Conservation (phyloP, 2,113 vertebrate species). For the Corythornis cristatus region DNA sequence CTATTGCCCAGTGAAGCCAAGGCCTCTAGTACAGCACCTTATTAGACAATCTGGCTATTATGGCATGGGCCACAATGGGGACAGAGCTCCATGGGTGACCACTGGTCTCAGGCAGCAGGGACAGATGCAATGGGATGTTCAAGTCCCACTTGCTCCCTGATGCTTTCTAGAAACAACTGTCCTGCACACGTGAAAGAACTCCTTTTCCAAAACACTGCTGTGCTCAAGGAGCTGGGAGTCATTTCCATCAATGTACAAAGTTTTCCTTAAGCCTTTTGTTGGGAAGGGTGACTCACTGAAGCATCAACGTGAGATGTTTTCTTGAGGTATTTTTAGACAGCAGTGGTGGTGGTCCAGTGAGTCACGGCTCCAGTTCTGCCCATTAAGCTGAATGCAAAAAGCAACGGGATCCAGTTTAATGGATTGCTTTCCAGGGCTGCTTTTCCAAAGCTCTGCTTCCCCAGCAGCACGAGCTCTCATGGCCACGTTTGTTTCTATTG, state of each 20-base stretch:
- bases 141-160: background rate
- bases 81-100: fast-evolving
- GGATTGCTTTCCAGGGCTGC: background rate
- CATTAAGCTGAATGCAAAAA: background rate
- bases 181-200: fast-evolving
- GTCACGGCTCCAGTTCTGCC: background rate
- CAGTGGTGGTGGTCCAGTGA: constrained; percentile 10
- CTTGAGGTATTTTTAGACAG: background rate
- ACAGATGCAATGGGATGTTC: background rate
- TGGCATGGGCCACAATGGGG: fast-evolving
- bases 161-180: background rate
- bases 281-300: constrained; percentile 5
- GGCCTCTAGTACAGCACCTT: fast-evolving
- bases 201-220: background rate
- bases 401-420: background rate
- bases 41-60: background rate
- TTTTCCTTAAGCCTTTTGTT: background rate
- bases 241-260: background rate
- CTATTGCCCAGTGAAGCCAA: fast-evolving
- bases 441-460: background rate
- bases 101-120: background rate
- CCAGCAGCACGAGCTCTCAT: fast-evolving
- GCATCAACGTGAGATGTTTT: background rate
- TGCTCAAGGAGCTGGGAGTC: background rate
- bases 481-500: background rate